Conservation (phyloP, 2,888 invertebrate species). For the Tipula helvola region DNA sequence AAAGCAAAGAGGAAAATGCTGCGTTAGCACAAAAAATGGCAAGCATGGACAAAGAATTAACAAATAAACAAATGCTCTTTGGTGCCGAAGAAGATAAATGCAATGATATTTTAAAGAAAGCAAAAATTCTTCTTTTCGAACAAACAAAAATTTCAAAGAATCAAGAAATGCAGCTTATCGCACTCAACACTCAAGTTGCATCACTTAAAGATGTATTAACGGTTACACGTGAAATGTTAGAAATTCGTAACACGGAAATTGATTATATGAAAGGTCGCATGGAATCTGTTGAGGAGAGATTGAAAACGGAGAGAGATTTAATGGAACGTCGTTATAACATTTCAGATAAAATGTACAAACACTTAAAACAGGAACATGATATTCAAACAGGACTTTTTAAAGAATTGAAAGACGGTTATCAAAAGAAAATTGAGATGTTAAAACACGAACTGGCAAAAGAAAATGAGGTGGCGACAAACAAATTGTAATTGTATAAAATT, state of each 20-base stretch:
- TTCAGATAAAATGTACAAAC: slow-evolving; percentile 59
- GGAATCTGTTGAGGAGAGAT: slow-evolving; percentile 52
- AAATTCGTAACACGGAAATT: slow-evolving; percentile 65
- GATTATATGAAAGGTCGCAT: slow-evolving; percentile 62
- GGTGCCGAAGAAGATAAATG: slow-evolving; percentile 31
- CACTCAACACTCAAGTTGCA: slow-evolving; percentile 54
- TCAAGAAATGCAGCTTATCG: slow-evolving; percentile 66
- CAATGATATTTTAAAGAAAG: slow-evolving; percentile 44
- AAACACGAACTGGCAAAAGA: slow-evolving; percentile 21
- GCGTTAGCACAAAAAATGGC: background rate
- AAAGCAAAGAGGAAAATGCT: slow-evolving; percentile 5
- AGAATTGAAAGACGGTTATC: slow-evolving; percentile 53
- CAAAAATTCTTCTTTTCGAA: slow-evolving; percentile 58
- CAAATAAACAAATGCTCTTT: slow-evolving; percentile 29
- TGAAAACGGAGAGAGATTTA: slow-evolving; percentile 58
- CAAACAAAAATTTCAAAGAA: slow-evolving; percentile 64
- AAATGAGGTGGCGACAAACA: slow-evolving; percentile 4
- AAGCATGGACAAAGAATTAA: background rate
- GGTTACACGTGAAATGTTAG: slow-evolving; percentile 67
- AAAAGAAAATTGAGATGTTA: slow-evolving; percentile 43
- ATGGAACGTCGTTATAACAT: slow-evolving; percentile 58
- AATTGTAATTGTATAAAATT: too few species aligned
- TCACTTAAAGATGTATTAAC: slow-evolving; percentile 70
- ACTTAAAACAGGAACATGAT: slow-evolving; percentile 64
- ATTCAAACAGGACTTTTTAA: slow-evolving; percentile 61